A percentile compares a stretch with the other conserved stretches of the same genome.
phyloP scores from a whole-genome alignment of 2,888 invertebrate genomes.

The Atrina japonica region DNA sequence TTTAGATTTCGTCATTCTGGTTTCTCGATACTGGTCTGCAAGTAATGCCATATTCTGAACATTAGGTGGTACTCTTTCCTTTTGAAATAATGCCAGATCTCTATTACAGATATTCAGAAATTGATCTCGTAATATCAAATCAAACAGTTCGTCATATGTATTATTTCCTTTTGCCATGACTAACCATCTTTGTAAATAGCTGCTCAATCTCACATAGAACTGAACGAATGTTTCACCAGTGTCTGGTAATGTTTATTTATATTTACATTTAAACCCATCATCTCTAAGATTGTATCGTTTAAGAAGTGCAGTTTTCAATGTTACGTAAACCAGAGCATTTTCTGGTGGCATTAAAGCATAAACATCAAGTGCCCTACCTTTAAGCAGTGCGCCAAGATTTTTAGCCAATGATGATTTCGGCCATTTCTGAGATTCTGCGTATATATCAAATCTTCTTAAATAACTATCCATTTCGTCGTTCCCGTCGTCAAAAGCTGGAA shows the following conservation, averaged over 20 bases:
- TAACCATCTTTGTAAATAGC: too few relatives aligned
- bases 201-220: too few relatives aligned
- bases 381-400: slow-evolving; percentile 12
- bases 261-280: too few relatives aligned
- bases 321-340: too few relatives aligned
- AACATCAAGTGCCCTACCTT: slow-evolving; percentile 15
- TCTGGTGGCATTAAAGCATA: too few relatives aligned
- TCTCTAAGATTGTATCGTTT: too few relatives aligned
- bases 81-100: background rate
- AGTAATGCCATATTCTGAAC: slow-evolving; percentile 1
- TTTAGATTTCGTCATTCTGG: background rate
- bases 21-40: slow-evolving; percentile 8
- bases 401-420: background rate
- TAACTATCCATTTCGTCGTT: slow-evolving; percentile 23
- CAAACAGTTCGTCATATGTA: too few relatives aligned
- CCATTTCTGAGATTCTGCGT: slow-evolving; percentile 9
- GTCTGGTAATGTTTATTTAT: too few relatives aligned
- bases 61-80: background rate
- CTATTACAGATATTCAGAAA: slow-evolving; percentile 9
- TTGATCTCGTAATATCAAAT: background rate
- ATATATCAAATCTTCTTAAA: slow-evolving; percentile 16
- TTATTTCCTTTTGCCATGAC: too few relatives aligned
- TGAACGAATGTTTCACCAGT: too few relatives aligned
- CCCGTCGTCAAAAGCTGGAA: too few relatives aligned
- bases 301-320: too few relatives aligned